Evolutionary conservation across 2,113 vertebrate genomes (phyloP).

Genomic region (Hylia prasina): DNA sequence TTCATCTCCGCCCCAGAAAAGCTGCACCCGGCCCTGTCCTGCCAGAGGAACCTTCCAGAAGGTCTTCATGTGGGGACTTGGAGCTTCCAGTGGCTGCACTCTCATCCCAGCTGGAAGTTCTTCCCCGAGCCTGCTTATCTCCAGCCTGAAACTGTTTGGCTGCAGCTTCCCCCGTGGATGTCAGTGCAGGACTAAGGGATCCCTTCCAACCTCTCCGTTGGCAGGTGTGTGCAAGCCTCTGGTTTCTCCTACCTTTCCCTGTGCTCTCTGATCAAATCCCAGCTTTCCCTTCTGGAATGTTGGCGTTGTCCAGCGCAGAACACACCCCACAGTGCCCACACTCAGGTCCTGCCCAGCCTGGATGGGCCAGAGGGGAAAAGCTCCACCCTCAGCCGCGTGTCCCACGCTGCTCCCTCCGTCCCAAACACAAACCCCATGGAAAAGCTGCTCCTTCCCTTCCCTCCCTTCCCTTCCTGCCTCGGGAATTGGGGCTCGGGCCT

Average conservation of each 20-base stretch:
- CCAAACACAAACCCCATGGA: too few species aligned
- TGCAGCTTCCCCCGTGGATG: background rate
- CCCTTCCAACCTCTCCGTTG: background rate
- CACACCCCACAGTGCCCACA: rapidly evolving
- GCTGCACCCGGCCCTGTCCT: background rate
- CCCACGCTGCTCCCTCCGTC: too few species aligned
- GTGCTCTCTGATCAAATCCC: background rate
- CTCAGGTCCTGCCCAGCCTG: background rate
- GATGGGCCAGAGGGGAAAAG: too few species aligned
- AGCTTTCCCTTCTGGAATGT: background rate
- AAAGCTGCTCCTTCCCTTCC: too few species aligned
- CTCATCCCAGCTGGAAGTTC: background rate
- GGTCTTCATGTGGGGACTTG: background rate
- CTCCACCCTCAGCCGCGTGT: too few species aligned
- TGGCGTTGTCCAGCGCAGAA: too few species aligned
- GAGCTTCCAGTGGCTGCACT: background rate
- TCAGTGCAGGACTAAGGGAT: background rate
- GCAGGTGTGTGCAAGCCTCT: background rate
- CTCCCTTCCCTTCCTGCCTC: too few species aligned
- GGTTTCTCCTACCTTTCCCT: background rate
- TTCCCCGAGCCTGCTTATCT: background rate
- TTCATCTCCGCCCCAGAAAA: background rate
- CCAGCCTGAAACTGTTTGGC: background rate
- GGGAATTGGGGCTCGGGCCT: too few species aligned
- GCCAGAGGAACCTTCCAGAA: background rate